A percentile compares a stretch with the other conserved stretches of the same genome.
Evolutionary conservation across 2,888 invertebrate genomes (phyloP).

Genomic region (Cordylochernes scorpioides): DNA sequence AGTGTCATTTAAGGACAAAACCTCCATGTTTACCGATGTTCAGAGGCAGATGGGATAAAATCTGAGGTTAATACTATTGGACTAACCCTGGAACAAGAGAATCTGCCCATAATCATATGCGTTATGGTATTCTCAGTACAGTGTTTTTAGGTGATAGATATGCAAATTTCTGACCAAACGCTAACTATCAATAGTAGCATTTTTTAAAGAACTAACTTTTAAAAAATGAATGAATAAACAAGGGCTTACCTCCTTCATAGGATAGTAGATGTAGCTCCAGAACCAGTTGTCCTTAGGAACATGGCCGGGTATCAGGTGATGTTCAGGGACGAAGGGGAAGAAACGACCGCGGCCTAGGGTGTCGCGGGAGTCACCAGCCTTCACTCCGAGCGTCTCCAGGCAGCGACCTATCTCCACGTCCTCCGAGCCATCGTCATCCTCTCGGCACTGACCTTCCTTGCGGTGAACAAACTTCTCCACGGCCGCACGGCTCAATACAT

Average conservation of each 20-base stretch:
- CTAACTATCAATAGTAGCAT: too few relatives aligned
- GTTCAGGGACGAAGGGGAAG: constrained; percentile 76
- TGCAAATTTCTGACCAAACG: too few relatives aligned
- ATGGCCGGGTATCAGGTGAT: constrained; percentile 66
- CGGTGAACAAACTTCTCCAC: constrained; percentile 45
- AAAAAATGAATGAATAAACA: too few relatives aligned
- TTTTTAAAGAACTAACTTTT: too few relatives aligned
- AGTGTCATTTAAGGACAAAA: too few relatives aligned
- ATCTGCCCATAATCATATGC: too few relatives aligned
- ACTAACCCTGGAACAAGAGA: too few relatives aligned
- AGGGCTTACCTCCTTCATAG: constrained; percentile 45
- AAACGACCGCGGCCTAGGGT: constrained; percentile 55
- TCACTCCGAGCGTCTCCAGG: constrained; percentile 52
- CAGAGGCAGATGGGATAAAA: too few relatives aligned
- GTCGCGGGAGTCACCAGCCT: constrained; percentile 66
- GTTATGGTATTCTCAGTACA: too few relatives aligned
- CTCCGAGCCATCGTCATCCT: constrained; percentile 46
- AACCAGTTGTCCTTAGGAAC: constrained; percentile 61
- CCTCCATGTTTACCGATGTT: too few relatives aligned
- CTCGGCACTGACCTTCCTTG: constrained; percentile 39
- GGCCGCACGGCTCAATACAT: constrained; percentile 64
- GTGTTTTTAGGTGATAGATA: too few relatives aligned
- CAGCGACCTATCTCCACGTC: constrained; percentile 83
- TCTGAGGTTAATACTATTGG: too few relatives aligned
- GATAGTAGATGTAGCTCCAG: constrained; percentile 74